These are phyloP conservation scores for Pyralis farinalis DNA, from an alignment of 2,888 invertebrate species.

Conservation along the genomic window DNA sequence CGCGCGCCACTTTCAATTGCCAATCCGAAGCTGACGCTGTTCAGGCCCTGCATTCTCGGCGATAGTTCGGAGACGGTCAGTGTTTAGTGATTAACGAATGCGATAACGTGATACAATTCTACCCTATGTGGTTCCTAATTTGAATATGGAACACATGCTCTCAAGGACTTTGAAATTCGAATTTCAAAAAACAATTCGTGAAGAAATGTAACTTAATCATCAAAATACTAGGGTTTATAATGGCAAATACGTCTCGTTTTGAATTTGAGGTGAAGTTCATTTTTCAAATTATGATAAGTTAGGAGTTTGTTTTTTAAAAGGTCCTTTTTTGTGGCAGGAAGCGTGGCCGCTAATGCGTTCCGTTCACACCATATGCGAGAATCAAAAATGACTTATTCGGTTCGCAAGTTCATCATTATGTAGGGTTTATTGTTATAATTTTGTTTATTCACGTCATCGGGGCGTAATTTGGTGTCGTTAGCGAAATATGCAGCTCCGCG, in stretches of 20 bases:
- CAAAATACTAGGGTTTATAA: not conserved
- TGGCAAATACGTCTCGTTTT: constrained; percentile 6
- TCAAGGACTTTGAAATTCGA: constrained; percentile 27
- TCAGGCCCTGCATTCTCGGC: constrained; percentile 21
- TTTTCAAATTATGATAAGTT: constrained; percentile 46
- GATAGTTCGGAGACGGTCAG: constrained; percentile 5
- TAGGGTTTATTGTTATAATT: constrained; percentile 54
- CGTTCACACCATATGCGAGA: constrained; percentile 64
- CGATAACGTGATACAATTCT: constrained; percentile 16
- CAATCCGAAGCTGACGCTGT: constrained; percentile 41
- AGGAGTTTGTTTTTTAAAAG: constrained; percentile 28
- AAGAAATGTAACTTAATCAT: not conserved
- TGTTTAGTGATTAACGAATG: constrained; percentile 11
- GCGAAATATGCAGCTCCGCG: constrained; percentile 34
- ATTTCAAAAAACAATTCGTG: constrained; percentile 1
- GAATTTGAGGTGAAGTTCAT: constrained; percentile 32
- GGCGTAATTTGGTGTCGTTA: constrained; percentile 56
- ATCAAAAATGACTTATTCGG: constrained; percentile 46
- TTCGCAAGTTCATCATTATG: constrained; percentile 35
- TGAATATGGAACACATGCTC: constrained; percentile 46
- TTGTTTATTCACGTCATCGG: constrained; percentile 49
- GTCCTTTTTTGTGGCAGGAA: constrained; percentile 48
- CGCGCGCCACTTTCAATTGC: constrained; percentile 50
- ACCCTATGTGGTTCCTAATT: constrained; percentile 42
- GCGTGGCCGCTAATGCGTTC: constrained; percentile 49